phyloP scores from a whole-genome alignment of 2,888 invertebrate species.

The Plagodis dolabraria region DNA sequence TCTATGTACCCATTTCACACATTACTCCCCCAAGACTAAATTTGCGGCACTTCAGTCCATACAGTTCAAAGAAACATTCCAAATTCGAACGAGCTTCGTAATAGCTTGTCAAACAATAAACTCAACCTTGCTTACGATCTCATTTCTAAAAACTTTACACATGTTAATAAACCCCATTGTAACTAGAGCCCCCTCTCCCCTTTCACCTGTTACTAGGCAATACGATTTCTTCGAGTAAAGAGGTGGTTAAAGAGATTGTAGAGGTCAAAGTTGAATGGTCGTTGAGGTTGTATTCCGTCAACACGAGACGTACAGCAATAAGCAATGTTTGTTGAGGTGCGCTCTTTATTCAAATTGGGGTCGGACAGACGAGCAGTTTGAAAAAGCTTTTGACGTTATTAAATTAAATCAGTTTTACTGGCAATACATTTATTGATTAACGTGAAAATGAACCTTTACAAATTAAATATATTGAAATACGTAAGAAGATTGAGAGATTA shows the following conservation, averaged over 20 bases:
- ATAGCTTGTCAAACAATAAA: slow-evolving; percentile 67
- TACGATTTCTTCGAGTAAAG: slow-evolving; percentile 19
- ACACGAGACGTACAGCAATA: slow-evolving; percentile 62
- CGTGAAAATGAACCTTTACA: too few species aligned
- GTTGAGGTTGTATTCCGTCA: slow-evolving; percentile 58
- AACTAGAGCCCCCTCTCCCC: slow-evolving; percentile 41
- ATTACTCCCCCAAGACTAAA: slow-evolving; percentile 3
- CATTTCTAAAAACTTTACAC: slow-evolving; percentile 71
- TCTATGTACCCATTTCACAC: background rate
- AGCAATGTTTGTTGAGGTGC: slow-evolving; percentile 67
- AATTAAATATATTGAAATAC: too few species aligned
- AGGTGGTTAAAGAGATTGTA: slow-evolving; percentile 36
- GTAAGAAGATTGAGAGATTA: too few species aligned
- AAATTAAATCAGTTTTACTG: too few species aligned
- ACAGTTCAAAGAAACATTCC: slow-evolving; percentile 49
- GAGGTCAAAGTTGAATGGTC: slow-evolving; percentile 50
- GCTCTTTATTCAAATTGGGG: slow-evolving; percentile 68
- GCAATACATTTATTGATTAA: too few species aligned
- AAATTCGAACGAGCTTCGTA: slow-evolving; percentile 49
- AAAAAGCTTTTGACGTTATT: background rate
- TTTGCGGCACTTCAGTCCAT: slow-evolving; percentile 27
- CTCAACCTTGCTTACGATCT: slow-evolving; percentile 57
- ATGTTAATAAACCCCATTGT: slow-evolving; percentile 54
- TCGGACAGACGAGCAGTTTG: slow-evolving; percentile 46
- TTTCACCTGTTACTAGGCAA: slow-evolving; percentile 36